Evolutionary conservation across 2,797 vertebrate genomes (phyloP), one percentile per base, ranked within the genome.

Genomic region (Gouania willdenowi): DNA sequence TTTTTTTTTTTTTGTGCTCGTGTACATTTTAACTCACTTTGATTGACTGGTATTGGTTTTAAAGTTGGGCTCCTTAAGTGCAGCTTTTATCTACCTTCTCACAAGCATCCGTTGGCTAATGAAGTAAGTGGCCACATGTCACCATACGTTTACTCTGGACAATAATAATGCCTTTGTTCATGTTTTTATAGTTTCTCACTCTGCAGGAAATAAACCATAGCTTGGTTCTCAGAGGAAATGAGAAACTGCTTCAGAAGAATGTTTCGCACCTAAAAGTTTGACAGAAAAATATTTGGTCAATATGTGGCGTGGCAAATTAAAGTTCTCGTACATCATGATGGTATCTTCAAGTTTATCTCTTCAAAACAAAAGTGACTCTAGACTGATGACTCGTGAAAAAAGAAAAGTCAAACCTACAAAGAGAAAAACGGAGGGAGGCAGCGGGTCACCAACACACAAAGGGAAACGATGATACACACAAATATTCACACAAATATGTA

Each of bases 201-300:
- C 60, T 4, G 26, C 45, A 71, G 75, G 76, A 77, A 80, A 46
- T 59, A 1, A 44, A 61, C 1, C 15, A 48, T 49, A 46, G 41
- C 37, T 41, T 3, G 34, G 53, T 71, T 82, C 66, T 64, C 53
- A 61, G 34, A 78, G 76, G 64, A 85, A 77, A 71, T 38, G 32
- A 66, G 26, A 49, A 58, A 43, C 11, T 30, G 34, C 25, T 2
- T 4, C 9, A 10, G 31, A 24, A 17, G 31, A 35, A 44, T 36
- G 41, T n/a, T 66, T 74, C 52, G 40, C 33, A 37, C 41, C 46
- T 33, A 19, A 26, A 60, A 48, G 37, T 19, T 12, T 31, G 42
- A 25, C 27, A 50, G 14, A 30, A 50, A 40, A 2, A 1, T 26
- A 5, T n/a, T n/a, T n/a, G n/a, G n/a, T n/a, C n/a, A n/a, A 20